Base-by-base conservation (phyloP, 2,797 vertebrate species). In the Falco naumanni region DNA sequence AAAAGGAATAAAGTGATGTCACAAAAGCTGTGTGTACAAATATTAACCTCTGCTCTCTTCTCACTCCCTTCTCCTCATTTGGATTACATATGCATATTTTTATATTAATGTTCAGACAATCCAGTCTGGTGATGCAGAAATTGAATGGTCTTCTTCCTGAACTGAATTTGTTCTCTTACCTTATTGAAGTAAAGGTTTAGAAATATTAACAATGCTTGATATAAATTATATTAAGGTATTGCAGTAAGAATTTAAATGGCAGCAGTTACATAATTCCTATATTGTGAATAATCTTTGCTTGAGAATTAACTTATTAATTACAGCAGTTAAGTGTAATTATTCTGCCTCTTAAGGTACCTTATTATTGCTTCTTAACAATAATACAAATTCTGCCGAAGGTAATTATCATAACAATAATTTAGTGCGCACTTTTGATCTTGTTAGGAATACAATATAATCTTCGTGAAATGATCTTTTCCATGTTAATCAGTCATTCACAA, bases 341-440 rank as follows among this genome's bases (percentile, higher is more conserved):
- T 96, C 94, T 96, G 94, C 95, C 89, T 97, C 91, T 97, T 97
- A 90, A 96, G 90, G 66, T 94, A 86, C 96, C 88, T 97, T 97
- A 97, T 97, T 97, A 96, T 94, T 98, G 95, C 95, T 94, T 97
- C 97, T 96, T 91, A 97, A 94, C 89, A 96, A 79, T 89, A 97
- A 96, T 97, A 97, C 95, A 96, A 96, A 96, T 95, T 97, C 93
- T 95, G 93, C 82, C 87, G 90, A 96, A 95, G 78, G 93, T 97
- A 98, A 98, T 98, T 98, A 98, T 72, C 96, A 97, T 98, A 95
- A 98, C 89, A 98, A 96, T 98, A 97, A 97, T 97, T 97, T 97
- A 95, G 92, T 96, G 93, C 84, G 89, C 92, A 91, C 93, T 97
- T 98, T 97, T 83, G 61, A 94, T 96, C 96, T 95, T 87, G 88